Conservation (phyloP, 2,113 vertebrate species). For the Salvelinus fontinalis region DNA sequence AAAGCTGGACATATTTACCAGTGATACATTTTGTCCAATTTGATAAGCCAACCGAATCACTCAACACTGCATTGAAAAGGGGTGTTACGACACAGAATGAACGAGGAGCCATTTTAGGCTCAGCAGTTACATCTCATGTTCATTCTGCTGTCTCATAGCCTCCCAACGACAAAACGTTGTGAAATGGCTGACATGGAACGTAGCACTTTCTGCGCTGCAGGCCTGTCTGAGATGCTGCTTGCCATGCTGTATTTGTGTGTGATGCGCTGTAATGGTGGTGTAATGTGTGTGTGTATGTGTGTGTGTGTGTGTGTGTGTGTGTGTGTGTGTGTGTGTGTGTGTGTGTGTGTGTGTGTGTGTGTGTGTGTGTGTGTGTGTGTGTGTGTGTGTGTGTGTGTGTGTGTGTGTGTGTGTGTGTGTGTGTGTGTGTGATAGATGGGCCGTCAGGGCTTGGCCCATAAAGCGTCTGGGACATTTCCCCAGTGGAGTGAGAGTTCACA, state of each 20-base stretch:
- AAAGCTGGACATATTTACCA: no score
- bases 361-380: no score
- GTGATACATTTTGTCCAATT: no score
- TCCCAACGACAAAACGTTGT: slow-evolving; percentile 20
- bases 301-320: slow-evolving; percentile 50
- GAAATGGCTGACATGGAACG: slow-evolving; percentile 19
- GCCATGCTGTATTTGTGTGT: slow-evolving; percentile 31
- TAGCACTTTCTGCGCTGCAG: slow-evolving; percentile 20
- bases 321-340: no score
- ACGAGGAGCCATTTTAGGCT: slow-evolving; percentile 13
- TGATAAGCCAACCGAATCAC: not conserved
- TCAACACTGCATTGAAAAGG: no score
- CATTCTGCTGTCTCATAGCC: slow-evolving; percentile 28
- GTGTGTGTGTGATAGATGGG: slow-evolving; percentile 52
- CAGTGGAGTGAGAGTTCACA: slow-evolving; percentile 64
- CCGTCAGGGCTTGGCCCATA: slow-evolving; percentile 60
- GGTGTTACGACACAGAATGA: not conserved
- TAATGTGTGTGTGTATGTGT: slow-evolving; percentile 49
- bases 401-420: no score
- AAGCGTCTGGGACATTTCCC: slow-evolving; percentile 66
- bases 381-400: no score
- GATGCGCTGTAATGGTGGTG: slow-evolving; percentile 40
- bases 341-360: no score
- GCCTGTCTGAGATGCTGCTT: slow-evolving; percentile 22
- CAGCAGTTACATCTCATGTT: not conserved